These are phyloP conservation scores for Ridgeia piscesae DNA, from an alignment of 1,140 invertebrate species.

Conservation along the genomic window DNA sequence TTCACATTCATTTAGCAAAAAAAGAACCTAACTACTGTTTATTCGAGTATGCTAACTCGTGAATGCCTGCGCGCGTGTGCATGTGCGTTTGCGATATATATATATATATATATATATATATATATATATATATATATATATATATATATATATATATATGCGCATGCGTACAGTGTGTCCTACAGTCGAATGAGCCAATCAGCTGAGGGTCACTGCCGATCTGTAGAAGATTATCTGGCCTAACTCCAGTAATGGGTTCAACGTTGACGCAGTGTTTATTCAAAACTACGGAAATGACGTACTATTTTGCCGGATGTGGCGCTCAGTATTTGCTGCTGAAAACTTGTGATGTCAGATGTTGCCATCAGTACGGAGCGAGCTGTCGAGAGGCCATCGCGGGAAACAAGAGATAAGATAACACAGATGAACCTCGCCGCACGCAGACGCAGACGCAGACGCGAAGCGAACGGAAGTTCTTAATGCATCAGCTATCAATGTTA, in stretches of 20 bases:
- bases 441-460: background rate
- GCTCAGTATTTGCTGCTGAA: background rate
- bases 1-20: no score
- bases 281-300: background rate
- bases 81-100: background rate
- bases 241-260: background rate
- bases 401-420: background rate
- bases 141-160: no score
- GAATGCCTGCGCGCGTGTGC: background rate
- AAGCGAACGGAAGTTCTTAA: background rate
- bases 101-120: no score
- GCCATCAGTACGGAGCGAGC: background rate
- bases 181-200: background rate
- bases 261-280: background rate
- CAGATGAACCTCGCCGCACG: background rate
- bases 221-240: background rate
- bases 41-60: no score
- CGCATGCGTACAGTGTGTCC: no score
- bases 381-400: background rate
- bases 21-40: no score
- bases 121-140: no score
- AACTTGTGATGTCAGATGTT: background rate
- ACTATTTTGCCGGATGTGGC: background rate
- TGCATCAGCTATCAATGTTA: background rate
- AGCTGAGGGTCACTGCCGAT: background rate